A percentile compares a stretch with the other conserved stretches of the same genome.
Evolutionary conservation across 2,113 vertebrate species (phyloP).

Genomic region (Aptenodytes patagonicus): DNA sequence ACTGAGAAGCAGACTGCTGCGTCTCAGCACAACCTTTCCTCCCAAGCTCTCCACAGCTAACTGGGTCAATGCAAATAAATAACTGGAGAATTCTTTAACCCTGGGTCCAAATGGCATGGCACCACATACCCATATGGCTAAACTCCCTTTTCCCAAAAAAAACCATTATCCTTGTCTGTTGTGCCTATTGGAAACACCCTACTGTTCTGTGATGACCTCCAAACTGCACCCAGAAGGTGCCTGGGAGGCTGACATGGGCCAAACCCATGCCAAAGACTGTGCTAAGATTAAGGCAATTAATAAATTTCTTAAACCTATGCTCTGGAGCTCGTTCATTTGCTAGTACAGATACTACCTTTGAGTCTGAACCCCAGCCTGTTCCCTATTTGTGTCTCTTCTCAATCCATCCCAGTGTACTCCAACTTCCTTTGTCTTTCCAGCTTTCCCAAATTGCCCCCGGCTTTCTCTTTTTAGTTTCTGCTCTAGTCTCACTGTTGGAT

Average conservation of each 20-base stretch:
- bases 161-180: background rate
- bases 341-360: background rate
- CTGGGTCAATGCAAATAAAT: background rate
- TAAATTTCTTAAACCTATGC: background rate
- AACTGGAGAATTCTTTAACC: background rate
- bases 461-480: background rate
- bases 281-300: background rate
- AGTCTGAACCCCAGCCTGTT: background rate
- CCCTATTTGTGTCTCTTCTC: background rate
- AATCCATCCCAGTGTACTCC: background rate
- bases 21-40: background rate
- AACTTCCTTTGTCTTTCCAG: background rate
- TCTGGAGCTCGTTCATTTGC: background rate
- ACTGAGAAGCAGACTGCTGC: background rate
- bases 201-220: background rate
- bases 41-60: background rate
- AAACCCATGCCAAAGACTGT: background rate
- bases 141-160: background rate
- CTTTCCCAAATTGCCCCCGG: background rate
- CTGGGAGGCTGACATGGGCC: background rate
- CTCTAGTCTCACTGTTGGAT: background rate
- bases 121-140: background rate
- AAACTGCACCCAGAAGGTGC: background rate
- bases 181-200: background rate
- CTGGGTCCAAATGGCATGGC: background rate